These are phyloP conservation scores for Syngnathus acus DNA, from an alignment of 2,797 vertebrate species.

Conservation along the genomic window DNA sequence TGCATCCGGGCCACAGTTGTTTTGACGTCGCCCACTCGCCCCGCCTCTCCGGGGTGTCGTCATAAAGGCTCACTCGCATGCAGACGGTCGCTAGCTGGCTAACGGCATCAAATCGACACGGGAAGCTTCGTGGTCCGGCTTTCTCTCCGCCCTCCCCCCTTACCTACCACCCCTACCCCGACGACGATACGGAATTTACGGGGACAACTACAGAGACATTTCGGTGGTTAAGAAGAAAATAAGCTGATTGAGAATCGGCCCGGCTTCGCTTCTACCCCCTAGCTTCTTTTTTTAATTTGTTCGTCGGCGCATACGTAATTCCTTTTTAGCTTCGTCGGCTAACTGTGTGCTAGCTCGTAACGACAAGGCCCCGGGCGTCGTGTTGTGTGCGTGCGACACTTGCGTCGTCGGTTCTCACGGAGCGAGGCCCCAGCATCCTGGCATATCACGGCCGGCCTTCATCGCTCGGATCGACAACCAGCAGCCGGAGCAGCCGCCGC, in stretches of 20 bases:
- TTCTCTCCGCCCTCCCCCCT: conserved; percentile 7
- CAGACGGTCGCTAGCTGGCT: conserved; percentile 30
- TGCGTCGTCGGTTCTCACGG: conserved; percentile 22
- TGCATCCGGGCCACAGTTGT: conserved; percentile 25
- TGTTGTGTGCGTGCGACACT: conserved; percentile 21
- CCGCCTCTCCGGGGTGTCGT: conserved; percentile 18
- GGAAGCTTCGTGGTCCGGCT: conserved; percentile 19
- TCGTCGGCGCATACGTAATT: conserved; percentile 38
- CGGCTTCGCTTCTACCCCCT: background rate
- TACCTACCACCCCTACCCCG: conserved; percentile 1
- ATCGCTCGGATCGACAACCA: conserved; percentile 16
- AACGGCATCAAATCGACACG: conserved; percentile 17
- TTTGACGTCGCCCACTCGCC: conserved; percentile 3
- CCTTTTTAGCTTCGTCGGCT: conserved; percentile 33
- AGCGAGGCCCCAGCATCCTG: conserved; percentile 26
- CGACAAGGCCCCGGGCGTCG: conserved; percentile 36
- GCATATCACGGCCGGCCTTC: conserved; percentile 28
- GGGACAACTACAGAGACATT: background rate
- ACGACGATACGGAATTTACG: background rate
- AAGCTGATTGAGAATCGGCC: conserved; percentile 14
- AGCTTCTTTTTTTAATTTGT: background rate
- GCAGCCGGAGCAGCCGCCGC: background rate
- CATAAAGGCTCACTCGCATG: conserved; percentile 34
- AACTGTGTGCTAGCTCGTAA: conserved; percentile 47
- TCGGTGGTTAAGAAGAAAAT: background rate